Conservation (phyloP, 2,888 invertebrate species). For the Rhimphoctona megacephalus region DNA sequence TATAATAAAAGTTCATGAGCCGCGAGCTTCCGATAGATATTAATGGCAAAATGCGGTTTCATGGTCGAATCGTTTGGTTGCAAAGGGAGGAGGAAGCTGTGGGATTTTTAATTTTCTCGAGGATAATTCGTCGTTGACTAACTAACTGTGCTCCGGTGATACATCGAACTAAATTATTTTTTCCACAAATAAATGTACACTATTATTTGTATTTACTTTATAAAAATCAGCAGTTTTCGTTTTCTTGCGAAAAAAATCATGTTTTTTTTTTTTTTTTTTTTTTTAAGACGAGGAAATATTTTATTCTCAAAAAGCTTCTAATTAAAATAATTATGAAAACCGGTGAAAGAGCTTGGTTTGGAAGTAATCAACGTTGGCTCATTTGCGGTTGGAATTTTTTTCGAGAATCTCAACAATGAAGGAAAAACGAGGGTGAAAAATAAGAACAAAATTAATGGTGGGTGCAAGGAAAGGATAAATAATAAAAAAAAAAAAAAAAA, state of each 20-base stretch:
- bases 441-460: constrained; percentile 12
- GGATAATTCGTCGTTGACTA: background rate
- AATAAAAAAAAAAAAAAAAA: constrained; percentile 15
- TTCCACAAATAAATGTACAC: no score
- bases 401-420: constrained; percentile 4
- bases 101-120: background rate
- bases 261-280: no score
- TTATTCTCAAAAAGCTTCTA: background rate
- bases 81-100: background rate
- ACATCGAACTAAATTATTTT: no score
- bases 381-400: constrained; percentile 20
- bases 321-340: background rate
- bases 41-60: constrained; percentile 9
- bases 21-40: background rate
- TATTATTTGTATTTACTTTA: background rate
- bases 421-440: background rate
- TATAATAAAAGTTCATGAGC: background rate
- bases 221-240: no score
- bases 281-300: no score
- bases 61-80: constrained; percentile 4
- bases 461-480: constrained; percentile 2
- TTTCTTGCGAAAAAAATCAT: background rate
- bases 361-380: constrained; percentile 32
- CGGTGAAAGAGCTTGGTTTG: background rate
- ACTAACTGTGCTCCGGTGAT: no score